Evolutionary conservation across 2,888 invertebrate genomes (phyloP), one percentile per base, ranked within the genome.

Genomic region (Drosophila diplacantha): DNA sequence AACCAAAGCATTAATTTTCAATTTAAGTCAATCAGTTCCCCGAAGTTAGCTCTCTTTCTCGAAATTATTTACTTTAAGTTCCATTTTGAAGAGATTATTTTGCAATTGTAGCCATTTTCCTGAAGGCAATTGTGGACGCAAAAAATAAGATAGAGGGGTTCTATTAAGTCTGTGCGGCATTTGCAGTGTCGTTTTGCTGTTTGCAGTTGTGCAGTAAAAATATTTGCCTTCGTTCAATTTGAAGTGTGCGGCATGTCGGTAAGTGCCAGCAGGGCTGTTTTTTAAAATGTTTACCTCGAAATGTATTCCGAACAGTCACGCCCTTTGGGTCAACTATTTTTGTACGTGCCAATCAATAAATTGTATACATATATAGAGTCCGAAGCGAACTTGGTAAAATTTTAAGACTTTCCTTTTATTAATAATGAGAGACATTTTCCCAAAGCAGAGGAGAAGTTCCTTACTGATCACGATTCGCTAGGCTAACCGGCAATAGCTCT

Each of bases 151-250:
- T 24, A 24, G 31, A 37, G 16, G 11, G 29, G 47, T 69, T 64
- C 72, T 72, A 72, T 74, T 64, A 74, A 74, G 59, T 66, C 22
- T 34, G 43, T 20, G 16, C 11, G 22, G 41, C 57, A 22, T 9
- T 22, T 43, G 32, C 44, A 20, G 20, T 49, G 43, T 47, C 47
- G 46, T 26, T 49, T 35, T 44, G 29, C 38, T 38, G 18, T 53
- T 60, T 49, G 24, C 16, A 41, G 57, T 55, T 68, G 51, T 38
- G 51, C 57, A 53, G 52, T 68, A 56, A 66, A 58, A 81, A 77
- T 81, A 79, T 77, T 77, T 75, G 63, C 76, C 64, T 79, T 69
- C 76, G 59, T 56, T 79, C 53, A 71, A 51, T 68, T 68, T 69
- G 52, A 58, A 75, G 81, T 56, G 54, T 65, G 61, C 53, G 59